Percentiles rank a stretch among this genome's conserved stretches.
Conservation (phyloP, 2,888 invertebrate genomes). For the Polia nebulosa region DNA sequence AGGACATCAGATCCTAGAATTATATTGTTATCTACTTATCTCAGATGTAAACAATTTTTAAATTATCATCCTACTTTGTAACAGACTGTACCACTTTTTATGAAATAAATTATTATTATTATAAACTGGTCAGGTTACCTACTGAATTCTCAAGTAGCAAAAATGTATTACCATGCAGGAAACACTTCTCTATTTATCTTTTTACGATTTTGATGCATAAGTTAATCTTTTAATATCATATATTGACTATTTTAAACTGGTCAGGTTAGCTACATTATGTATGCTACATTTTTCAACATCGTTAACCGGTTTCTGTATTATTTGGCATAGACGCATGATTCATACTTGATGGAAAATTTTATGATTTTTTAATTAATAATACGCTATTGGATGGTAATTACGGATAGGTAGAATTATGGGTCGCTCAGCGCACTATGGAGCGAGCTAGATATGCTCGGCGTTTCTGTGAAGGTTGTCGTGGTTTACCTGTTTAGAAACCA, state of each 20-base stretch:
- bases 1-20: too few species aligned
- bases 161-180: too few species aligned
- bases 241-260: background rate
- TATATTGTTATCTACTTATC: too few species aligned
- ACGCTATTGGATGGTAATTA: background rate
- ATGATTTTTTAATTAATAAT: conserved; percentile 4
- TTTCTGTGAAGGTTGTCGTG: background rate
- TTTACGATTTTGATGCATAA: conserved; percentile 5
- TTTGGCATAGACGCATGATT: background rate
- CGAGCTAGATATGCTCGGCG: background rate
- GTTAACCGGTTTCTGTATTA: conserved; percentile 9
- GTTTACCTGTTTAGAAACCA: background rate
- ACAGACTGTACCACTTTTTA: too few species aligned
- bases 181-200: too few species aligned
- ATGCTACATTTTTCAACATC: background rate
- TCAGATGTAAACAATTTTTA: too few species aligned
- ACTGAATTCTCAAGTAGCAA: too few species aligned
- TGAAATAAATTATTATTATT: too few species aligned
- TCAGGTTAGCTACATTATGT: too few species aligned
- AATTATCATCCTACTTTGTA: too few species aligned
- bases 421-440: background rate
- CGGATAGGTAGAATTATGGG: background rate
- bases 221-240: background rate
- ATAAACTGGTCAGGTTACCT: too few species aligned
- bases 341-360: background rate